These are phyloP conservation scores for Dromius quadrimaculatus DNA, from an alignment of 2,888 invertebrate species.

Conservation along the genomic window DNA sequence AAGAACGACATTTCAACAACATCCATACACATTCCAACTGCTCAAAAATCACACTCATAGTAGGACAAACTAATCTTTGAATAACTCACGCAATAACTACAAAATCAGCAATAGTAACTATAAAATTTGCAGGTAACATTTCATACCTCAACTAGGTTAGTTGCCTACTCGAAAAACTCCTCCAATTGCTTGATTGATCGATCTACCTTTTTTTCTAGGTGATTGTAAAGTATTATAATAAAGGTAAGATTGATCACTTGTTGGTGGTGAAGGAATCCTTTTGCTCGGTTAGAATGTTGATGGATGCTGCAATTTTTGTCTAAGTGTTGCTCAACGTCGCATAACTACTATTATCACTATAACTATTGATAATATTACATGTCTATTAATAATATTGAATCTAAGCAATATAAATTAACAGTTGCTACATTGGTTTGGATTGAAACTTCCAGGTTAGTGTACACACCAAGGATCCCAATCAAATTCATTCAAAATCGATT, in stretches of 20 bases:
- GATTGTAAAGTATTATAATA: neutral
- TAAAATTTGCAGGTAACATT: neutral
- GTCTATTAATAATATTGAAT: conserved; percentile 51
- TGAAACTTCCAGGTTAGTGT: conserved; percentile 39
- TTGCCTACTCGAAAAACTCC: neutral
- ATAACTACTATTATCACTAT: conserved; percentile 49
- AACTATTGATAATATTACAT: conserved; percentile 48
- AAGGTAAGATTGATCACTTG: neutral
- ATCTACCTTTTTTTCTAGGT: neutral
- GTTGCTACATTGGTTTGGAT: conserved; percentile 49
- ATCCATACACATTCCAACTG: neutral
- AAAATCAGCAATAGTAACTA: conserved; percentile 1
- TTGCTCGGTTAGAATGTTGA: neutral
- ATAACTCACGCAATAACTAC: neutral
- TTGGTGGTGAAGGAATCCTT: too few species aligned
- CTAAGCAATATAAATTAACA: conserved; percentile 50
- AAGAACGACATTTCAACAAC: conserved; percentile 17
- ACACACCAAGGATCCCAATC: too few species aligned
- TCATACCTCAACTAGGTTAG: neutral
- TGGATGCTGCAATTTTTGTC: neutral
- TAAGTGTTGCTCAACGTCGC: neutral
- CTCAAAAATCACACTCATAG: too few species aligned
- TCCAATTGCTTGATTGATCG: neutral
- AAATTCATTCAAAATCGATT: too few species aligned
- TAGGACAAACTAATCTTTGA: neutral